Conservation (phyloP, 2,888 invertebrate species). For the Hypselothyrea guttata region DNA sequence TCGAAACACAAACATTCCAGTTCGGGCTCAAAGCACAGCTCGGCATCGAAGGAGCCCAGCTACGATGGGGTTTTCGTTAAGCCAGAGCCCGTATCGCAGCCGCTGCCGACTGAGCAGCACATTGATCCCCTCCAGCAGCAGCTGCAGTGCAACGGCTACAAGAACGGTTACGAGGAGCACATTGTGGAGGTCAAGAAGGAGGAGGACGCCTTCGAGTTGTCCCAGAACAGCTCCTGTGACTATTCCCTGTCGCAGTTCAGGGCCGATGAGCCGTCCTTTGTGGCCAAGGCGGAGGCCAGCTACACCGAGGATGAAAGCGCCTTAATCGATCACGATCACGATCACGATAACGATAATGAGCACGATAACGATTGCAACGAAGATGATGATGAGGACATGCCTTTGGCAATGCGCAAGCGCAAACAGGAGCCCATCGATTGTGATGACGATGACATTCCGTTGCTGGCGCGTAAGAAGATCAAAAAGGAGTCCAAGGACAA, state of each 20-base stretch:
- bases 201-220: conserved; percentile 81
- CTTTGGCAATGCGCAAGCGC: conserved; percentile 85
- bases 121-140: conserved; percentile 58
- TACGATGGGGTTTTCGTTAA: conserved; percentile 79
- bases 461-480: conserved; percentile 82
- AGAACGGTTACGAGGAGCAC: conserved; percentile 71
- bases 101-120: conserved; percentile 57
- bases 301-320: conserved; percentile 80
- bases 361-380: conserved; percentile 82
- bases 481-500: conserved; percentile 85
- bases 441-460: conserved; percentile 83
- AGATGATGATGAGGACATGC: conserved; percentile 87
- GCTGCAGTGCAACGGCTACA: conserved; percentile 53
- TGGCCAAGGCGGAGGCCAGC: conserved; percentile 77
- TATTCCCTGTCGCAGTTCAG: conserved; percentile 88
- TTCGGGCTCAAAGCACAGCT: conserved; percentile 67
- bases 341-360: conserved; percentile 86
- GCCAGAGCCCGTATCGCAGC: conserved; percentile 76
- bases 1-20: conserved; percentile 83
- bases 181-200: conserved; percentile 81
- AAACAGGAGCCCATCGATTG: conserved; percentile 79
- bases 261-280: conserved; percentile 83
- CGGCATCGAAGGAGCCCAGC: conserved; percentile 59
- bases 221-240: conserved; percentile 87
- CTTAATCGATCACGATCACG: conserved; percentile 60